Base-by-base conservation (phyloP, 2,797 vertebrate genomes). In the Emydoidea blandingii region DNA sequence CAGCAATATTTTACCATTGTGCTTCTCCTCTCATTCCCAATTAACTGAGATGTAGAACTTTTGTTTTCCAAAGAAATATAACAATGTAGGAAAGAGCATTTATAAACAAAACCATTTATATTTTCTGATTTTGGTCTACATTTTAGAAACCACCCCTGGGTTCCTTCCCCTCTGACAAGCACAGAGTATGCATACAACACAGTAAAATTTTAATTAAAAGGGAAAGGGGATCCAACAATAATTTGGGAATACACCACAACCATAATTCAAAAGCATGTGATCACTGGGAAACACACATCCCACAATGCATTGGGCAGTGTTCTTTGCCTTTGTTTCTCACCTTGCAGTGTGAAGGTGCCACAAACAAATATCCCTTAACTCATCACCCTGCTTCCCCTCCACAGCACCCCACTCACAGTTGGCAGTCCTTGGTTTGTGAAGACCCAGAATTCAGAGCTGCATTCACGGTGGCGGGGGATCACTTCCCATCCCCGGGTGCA, bases 61-160 rank as follows among this genome's bases (percentile, higher is more conserved):
- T 56, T 37, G 2, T 0, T 81, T 94, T 94, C 29, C 16, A 76
- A 88, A 68, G 3, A 0, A n/a, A 62, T 56, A 25, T 68, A 10
- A 18, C 14, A 57, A 72, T 49, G 10, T 18, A 56, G 0, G 15
- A 65, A 53, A 78, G 2, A 2, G 25, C 8, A 25, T 1, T 9
- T 65, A 4, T 7, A 95, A 92, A 80, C 81, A 25, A 92, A 41
- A 57, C 50, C 1, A 44, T 12, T 76, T 76, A 15, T 68, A 21
- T 62, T 27, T 19, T 92, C 89, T 12, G 74, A 2, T 83, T 81
- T 25, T 82, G 27, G 2, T 81, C 31, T 90, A 31, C 27, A 52
- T 83, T 83, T 95, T 76, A 27, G 23, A 76, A 90, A 92, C 9
- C 11, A 85, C 29, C 6, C 31, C 31, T 62, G 12, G 57, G 27